Evolutionary conservation across 64 coral and sea anemone genomes (phyloP).

Genomic region (Dendronephthya gigantea): DNA sequence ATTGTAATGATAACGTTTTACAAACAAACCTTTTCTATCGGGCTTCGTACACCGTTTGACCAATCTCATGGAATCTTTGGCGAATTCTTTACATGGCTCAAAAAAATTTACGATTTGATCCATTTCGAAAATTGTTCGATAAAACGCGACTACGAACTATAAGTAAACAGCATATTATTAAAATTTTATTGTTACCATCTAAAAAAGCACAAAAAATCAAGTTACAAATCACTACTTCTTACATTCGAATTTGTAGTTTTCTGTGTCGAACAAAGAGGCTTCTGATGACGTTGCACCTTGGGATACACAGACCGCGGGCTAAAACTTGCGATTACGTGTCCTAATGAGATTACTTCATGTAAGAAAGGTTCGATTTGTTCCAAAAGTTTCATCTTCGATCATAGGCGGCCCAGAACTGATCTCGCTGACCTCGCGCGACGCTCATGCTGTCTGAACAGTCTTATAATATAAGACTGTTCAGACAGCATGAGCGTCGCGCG

Average conservation of each 20-base stretch:
- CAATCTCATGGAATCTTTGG: constrained; percentile 93
- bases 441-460: too few relatives aligned
- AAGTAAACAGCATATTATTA: not conserved
- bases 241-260: not conserved
- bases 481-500: too few relatives aligned
- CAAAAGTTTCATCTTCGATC: too few relatives aligned
- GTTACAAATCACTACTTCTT: not conserved
- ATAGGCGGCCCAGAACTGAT: too few relatives aligned
- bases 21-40: constrained; percentile 91
- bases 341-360: not conserved
- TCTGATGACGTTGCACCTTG: not conserved
- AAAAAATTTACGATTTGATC: constrained; percentile 85
- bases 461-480: too few relatives aligned
- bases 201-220: not conserved
- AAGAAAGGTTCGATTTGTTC: too few relatives aligned
- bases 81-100: constrained; percentile 94
- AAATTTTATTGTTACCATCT: not conserved
- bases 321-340: not conserved
- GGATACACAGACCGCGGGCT: not conserved
- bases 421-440: too few relatives aligned
- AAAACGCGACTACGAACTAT: not conserved
- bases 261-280: not conserved
- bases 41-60: constrained; percentile 98
- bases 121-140: constrained; percentile 46
- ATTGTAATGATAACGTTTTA: too few relatives aligned